Evolutionary conservation across 2,888 invertebrate species (phyloP).

Genomic region (Andrena bicolor): DNA sequence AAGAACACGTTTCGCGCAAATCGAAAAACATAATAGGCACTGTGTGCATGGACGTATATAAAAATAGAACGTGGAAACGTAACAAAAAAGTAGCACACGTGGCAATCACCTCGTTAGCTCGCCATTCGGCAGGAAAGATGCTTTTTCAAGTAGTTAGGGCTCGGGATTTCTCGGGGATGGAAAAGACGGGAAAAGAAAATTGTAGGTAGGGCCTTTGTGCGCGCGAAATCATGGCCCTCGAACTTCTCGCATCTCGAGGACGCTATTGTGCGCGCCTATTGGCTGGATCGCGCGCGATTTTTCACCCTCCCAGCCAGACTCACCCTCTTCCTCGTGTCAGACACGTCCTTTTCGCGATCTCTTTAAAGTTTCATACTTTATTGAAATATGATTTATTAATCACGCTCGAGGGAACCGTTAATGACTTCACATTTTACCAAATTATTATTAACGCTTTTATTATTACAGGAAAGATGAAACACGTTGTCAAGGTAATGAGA

Average conservation of each 20-base stretch:
- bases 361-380: slow-evolving; percentile 27
- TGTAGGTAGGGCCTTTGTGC: slow-evolving; percentile 62
- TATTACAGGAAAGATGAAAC: neutral
- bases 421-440: neutral
- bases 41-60: neutral
- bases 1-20: too few species aligned
- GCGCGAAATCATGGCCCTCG: slow-evolving; percentile 60
- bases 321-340: slow-evolving; percentile 4
- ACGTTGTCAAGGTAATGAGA: too few species aligned
- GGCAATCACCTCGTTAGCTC: slow-evolving; percentile 64
- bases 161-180: slow-evolving; percentile 50
- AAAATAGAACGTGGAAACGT: slow-evolving; percentile 1
- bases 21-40: too few species aligned
- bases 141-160: slow-evolving; percentile 45
- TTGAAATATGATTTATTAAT: slow-evolving; percentile 31
- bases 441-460: neutral
- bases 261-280: slow-evolving; percentile 64
- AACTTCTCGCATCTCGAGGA: slow-evolving; percentile 64
- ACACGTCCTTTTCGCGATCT: slow-evolving; percentile 16
- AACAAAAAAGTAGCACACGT: slow-evolving; percentile 10
- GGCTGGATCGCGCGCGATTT: slow-evolving; percentile 65
- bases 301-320: slow-evolving; percentile 46
- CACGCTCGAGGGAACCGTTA: neutral
- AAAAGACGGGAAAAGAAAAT: slow-evolving; percentile 65
- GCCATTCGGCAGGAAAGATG: slow-evolving; percentile 55